Conservation (phyloP, 2,113 vertebrate genomes). For the Chamaea fasciata region DNA sequence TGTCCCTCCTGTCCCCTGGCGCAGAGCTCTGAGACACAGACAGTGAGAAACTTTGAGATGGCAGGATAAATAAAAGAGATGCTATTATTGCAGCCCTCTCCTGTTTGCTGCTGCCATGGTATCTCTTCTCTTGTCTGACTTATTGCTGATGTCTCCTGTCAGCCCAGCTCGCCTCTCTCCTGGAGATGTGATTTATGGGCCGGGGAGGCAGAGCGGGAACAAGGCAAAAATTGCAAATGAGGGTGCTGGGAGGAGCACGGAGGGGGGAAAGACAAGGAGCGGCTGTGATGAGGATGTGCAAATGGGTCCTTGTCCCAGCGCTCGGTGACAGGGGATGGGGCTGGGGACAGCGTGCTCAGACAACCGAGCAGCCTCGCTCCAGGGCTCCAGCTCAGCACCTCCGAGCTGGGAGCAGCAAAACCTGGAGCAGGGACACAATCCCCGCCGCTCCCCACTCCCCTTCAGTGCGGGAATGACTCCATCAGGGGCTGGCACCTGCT, state of each 20-base stretch:
- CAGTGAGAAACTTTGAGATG: not conserved
- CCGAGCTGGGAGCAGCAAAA: not conserved
- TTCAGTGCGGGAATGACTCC: accelerated
- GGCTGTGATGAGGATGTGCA: not conserved
- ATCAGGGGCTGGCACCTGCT: too few relatives aligned
- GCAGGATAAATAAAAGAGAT: slow-evolving; percentile 39
- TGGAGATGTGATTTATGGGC: slow-evolving; percentile 25
- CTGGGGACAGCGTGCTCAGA: not conserved
- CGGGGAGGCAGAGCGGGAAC: not conserved
- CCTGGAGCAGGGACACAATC: not conserved
- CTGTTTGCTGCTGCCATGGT: slow-evolving; percentile 27
- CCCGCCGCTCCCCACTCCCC: not conserved
- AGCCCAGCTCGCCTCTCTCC: not conserved
- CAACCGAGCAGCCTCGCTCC: accelerated
- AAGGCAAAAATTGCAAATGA: slow-evolving; percentile 15
- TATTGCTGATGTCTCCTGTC: slow-evolving; percentile 52
- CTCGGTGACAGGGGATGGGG: not conserved
- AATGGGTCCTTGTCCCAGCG: not conserved
- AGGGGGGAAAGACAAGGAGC: not conserved
- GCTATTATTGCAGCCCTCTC: slow-evolving; percentile 13
- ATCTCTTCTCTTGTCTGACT: slow-evolving; percentile 9
- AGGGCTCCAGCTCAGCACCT: not conserved
- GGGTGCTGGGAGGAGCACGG: not conserved
- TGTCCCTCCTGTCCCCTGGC: slow-evolving; percentile 17
- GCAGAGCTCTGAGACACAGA: not conserved